phyloP scores from a whole-genome alignment of 2,113 vertebrate genomes.

The Cynopterus brachyotis region DNA sequence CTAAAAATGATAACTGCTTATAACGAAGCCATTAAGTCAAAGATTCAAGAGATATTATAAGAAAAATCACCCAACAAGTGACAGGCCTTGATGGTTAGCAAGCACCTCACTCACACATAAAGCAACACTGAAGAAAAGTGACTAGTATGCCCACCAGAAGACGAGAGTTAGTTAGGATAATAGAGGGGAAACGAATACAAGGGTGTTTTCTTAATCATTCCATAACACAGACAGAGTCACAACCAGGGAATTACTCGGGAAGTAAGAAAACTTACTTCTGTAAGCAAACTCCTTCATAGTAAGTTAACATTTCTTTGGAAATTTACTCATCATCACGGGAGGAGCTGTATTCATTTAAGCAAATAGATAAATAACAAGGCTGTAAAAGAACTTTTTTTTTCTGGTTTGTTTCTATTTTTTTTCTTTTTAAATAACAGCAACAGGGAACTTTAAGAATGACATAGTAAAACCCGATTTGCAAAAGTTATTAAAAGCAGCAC shows the following conservation, averaged over 20 bases:
- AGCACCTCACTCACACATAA: neutral
- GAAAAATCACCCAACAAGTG: neutral
- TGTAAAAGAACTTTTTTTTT: neutral
- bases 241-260: neutral
- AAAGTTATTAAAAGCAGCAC: constrained; percentile 34
- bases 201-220: neutral
- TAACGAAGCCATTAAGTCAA: constrained; percentile 6
- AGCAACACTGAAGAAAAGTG: neutral
- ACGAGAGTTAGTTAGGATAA: neutral
- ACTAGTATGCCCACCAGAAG: neutral
- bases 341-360: neutral
- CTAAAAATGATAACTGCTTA: constrained; percentile 24
- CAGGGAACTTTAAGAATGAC: neutral
- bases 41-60: neutral
- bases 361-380: constrained; percentile 5
- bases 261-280: neutral
- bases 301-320: neutral
- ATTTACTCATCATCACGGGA: neutral
- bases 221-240: neutral
- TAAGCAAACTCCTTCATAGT: constrained; percentile 14
- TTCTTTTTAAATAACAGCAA: constrained; percentile 42
- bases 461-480: neutral
- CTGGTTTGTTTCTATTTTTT: neutral
- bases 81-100: neutral
- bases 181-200: neutral